These are phyloP conservation scores for Lomographa bimaculata DNA, from an alignment of 2,888 invertebrate genomes.

Conservation along the genomic window DNA sequence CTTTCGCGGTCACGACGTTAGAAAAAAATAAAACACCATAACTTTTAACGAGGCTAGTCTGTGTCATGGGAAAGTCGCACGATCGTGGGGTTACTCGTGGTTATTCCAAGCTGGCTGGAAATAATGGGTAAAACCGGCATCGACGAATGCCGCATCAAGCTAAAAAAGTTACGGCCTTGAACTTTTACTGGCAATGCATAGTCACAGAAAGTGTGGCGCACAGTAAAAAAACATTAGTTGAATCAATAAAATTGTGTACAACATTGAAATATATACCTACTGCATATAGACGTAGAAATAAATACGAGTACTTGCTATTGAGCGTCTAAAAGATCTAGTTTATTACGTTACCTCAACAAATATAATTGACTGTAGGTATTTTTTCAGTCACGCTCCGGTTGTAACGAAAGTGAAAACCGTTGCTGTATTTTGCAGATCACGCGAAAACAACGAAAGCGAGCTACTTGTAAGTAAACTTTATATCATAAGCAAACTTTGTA, in stretches of 20 bases:
- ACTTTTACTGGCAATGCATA: slow-evolving; percentile 4
- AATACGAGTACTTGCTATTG: too few species aligned
- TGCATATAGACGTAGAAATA: too few species aligned
- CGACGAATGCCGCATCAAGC: too few species aligned
- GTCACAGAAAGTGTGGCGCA: too few species aligned
- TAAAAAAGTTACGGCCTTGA: slow-evolving; percentile 18
- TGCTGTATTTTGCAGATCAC: slow-evolving; percentile 29
- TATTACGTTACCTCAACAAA: slow-evolving; percentile 14
- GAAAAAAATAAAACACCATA: slow-evolving; percentile 28
- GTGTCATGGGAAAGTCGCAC: slow-evolving; percentile 47
- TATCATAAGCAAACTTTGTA: slow-evolving; percentile 27
- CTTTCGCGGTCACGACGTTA: slow-evolving; percentile 28
- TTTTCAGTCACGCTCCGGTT: slow-evolving; percentile 24
- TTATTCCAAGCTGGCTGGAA: slow-evolving; percentile 6
- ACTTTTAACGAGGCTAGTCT: slow-evolving; percentile 26
- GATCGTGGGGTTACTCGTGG: slow-evolving; percentile 22
- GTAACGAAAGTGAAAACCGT: slow-evolving; percentile 45
- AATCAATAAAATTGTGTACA: too few species aligned
- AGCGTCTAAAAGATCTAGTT: too few species aligned
- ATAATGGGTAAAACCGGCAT: slow-evolving; percentile 2
- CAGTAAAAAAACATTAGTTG: too few species aligned
- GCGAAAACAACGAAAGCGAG: slow-evolving; percentile 29
- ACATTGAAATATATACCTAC: too few species aligned
- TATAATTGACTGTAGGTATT: slow-evolving; percentile 8
- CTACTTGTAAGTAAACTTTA: slow-evolving; percentile 12